phyloP scores from a whole-genome alignment of 1,140 invertebrate species.

The Olivierus martensii region DNA sequence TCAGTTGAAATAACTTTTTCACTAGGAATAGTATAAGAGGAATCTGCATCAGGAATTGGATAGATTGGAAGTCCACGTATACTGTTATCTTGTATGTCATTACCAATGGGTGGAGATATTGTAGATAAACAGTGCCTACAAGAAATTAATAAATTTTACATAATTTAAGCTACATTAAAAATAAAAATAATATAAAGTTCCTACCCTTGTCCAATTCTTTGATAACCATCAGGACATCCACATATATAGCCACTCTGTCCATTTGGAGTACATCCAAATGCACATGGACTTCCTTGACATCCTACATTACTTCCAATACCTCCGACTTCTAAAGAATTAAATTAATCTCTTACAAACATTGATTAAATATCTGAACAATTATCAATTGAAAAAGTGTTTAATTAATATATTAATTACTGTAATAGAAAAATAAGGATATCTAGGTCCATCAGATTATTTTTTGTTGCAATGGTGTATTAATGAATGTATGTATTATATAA shows the following conservation, averaged over 20 bases:
- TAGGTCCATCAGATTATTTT: too few species aligned
- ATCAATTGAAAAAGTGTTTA: too few species aligned
- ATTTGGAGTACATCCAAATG: conserved; percentile 54
- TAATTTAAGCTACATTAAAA: neutral
- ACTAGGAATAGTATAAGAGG: conserved; percentile 34
- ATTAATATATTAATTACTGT: too few species aligned
- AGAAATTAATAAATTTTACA: conserved; percentile 3
- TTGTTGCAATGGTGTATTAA: too few species aligned
- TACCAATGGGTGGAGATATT: conserved; percentile 38
- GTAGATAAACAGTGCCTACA: conserved; percentile 67
- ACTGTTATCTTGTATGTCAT: conserved; percentile 38
- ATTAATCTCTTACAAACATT: too few species aligned
- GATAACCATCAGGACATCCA: conserved; percentile 66
- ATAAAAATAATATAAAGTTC: conserved; percentile 8
- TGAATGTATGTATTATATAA: too few species aligned
- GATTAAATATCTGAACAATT: too few species aligned
- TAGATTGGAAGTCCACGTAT: conserved; percentile 53
- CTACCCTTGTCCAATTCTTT: conserved; percentile 46
- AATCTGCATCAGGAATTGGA: conserved; percentile 23
- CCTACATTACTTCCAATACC: conserved; percentile 42
- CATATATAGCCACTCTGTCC: conserved; percentile 49
- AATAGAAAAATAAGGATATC: too few species aligned
- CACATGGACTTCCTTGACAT: conserved; percentile 42
- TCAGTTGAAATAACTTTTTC: conserved; percentile 68
- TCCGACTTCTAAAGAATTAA: too few species aligned